Base-by-base conservation (phyloP, 2,113 vertebrate species). In the Microtus oregoni region DNA sequence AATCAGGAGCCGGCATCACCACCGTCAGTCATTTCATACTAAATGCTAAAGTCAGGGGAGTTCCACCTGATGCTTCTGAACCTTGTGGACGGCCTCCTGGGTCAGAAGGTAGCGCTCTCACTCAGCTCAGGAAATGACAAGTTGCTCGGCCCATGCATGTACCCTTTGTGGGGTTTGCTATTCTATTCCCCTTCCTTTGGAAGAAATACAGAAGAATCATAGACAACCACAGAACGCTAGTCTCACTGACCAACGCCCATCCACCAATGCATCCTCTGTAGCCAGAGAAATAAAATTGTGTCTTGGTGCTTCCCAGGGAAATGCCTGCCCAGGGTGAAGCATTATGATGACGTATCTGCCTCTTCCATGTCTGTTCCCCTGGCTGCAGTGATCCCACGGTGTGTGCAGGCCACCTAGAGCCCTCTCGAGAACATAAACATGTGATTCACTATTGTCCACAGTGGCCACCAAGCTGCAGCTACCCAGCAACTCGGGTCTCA, bases 51-150 rank as follows among this genome's bases (percentile, higher is more conserved):
- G 38, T 81, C 70, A 41, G 24, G 63, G 75, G 87, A 92, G 75
- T 58, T 73, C 1, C 70, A 72, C 38, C 28, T 38, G 63, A 79
- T 75, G 61, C 38, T 90, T 96, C 91, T 94, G 81, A 67, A 87
- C 92, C 81, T 67, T 67, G 94, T 41, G 9, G 72, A 75, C 77
- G 82, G 91, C 95, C 91, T 92, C 68, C 20, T 4, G 87, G 90
- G 92, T 96, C 72, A 98, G 95, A 97, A 96, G 86, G 79, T 90
- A 96, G 95, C 94, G 96, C 28, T 41, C 86, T 86, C 92, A 86
- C 73, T 85, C 30, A 22, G 65, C 63, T 91, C 65, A 68, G 93
- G 61, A 93, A 96, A 91, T 72, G 88, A 55, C 94, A 90, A 92
- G 38, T 92, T 96, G 96, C 97, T 98, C 52, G 85, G 95, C 87